Evolutionary conservation across 2,113 vertebrate species (phyloP).

Genomic region (Edolisoma coerulescens): DNA sequence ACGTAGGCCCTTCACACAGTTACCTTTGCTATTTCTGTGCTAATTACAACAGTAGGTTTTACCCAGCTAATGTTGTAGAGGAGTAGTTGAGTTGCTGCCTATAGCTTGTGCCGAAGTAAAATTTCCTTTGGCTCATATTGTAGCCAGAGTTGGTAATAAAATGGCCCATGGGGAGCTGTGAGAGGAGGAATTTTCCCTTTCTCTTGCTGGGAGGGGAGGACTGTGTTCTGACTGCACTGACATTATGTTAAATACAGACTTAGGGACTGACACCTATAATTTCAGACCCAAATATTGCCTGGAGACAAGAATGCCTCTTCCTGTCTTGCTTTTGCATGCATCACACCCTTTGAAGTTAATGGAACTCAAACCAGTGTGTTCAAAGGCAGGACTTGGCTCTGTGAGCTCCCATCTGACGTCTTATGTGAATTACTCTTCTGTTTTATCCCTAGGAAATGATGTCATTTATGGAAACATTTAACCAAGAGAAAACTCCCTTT

Average conservation of each 20-base stretch:
- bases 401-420: neutral
- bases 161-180: neutral
- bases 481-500: slow-evolving; percentile 80
- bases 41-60: neutral
- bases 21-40: neutral
- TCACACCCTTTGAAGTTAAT: slow-evolving; percentile 27
- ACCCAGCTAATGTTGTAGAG: neutral
- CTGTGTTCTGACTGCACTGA: neutral
- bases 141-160: neutral
- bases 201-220: neutral
- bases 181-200: neutral
- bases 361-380: neutral
- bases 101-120: neutral
- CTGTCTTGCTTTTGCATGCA: neutral
- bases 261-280: neutral
- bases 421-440: neutral
- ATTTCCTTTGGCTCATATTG: neutral
- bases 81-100: neutral
- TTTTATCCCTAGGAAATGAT: slow-evolving; percentile 80
- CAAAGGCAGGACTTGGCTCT: neutral
- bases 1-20: neutral
- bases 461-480: slow-evolving; percentile 86
- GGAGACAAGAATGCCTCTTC: neutral
- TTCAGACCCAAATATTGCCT: neutral
- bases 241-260: neutral